These are phyloP conservation scores for Haliaeetus leucogaster DNA, from an alignment of 2,113 vertebrate genomes.

Conservation along the genomic window DNA sequence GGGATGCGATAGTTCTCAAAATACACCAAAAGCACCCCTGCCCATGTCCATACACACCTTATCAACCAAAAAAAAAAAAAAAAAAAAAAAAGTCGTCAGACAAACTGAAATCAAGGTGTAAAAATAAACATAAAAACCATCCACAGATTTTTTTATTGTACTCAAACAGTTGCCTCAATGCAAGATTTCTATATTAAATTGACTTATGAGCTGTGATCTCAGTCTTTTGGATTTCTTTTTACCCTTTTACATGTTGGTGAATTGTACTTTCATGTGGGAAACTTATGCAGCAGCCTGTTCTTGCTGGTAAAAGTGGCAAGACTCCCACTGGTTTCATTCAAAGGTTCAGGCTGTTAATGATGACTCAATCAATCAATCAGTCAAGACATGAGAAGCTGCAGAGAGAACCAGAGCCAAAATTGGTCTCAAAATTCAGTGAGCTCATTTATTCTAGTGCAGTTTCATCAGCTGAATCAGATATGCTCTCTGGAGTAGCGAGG, in stretches of 20 bases:
- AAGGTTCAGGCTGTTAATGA: slow-evolving; percentile 51
- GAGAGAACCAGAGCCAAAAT: not conserved
- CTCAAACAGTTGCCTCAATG: not conserved
- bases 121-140: not conserved
- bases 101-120: not conserved
- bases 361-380: slow-evolving; percentile 56
- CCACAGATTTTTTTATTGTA: not conserved
- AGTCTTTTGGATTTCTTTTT: not conserved
- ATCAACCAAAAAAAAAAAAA: not conserved
- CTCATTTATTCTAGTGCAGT: not conserved
- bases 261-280: slow-evolving; percentile 20
- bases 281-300: slow-evolving; percentile 13
- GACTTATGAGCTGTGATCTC: not conserved
- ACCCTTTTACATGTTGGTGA: not conserved
- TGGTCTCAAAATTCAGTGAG: slow-evolving; percentile 13
- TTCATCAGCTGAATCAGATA: not conserved
- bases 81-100: not conserved
- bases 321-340: slow-evolving; percentile 61
- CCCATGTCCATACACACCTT: not conserved
- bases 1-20: not conserved
- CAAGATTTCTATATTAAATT: not conserved
- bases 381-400: not conserved
- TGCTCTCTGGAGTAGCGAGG: not conserved
- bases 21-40: not conserved
- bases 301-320: slow-evolving; percentile 32